Evolutionary conservation across 2,797 vertebrate genomes (phyloP).

Genomic region (Thamnophis elegans): DNA sequence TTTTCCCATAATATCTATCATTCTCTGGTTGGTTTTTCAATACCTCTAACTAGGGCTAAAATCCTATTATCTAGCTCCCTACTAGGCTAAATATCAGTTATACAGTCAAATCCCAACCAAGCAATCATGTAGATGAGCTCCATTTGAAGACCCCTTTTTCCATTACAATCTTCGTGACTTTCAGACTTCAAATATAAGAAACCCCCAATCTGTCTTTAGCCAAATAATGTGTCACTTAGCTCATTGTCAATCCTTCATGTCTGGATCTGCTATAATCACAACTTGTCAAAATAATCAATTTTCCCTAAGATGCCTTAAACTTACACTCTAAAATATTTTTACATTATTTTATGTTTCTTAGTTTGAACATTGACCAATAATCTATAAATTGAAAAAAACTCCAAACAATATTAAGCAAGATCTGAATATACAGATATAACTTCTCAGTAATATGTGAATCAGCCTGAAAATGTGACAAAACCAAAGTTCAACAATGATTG

Average conservation of each 20-base stretch:
- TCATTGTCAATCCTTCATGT: neutral
- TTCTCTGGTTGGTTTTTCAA: neutral
- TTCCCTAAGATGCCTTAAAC: neutral
- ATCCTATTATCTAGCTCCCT: neutral
- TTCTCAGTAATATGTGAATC: neutral
- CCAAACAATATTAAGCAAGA: neutral
- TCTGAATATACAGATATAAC: neutral
- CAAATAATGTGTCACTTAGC: neutral
- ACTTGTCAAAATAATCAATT: neutral
- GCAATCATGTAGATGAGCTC: neutral
- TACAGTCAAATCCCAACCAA: neutral
- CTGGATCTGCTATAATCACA: neutral
- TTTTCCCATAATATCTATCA: neutral
- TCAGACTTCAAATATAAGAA: neutral
- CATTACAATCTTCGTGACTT: neutral
- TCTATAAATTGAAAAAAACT: neutral
- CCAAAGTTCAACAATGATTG: neutral
- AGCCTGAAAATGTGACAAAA: neutral
- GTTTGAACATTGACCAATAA: neutral
- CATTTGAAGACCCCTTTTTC: neutral
- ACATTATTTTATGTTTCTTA: neutral
- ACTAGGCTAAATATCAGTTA: neutral
- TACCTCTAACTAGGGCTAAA: neutral
- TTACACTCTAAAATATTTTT: neutral
- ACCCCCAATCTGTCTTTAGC: neutral